phyloP scores from a whole-genome alignment of 1,140 invertebrate species.

The Ceratina japonica region DNA sequence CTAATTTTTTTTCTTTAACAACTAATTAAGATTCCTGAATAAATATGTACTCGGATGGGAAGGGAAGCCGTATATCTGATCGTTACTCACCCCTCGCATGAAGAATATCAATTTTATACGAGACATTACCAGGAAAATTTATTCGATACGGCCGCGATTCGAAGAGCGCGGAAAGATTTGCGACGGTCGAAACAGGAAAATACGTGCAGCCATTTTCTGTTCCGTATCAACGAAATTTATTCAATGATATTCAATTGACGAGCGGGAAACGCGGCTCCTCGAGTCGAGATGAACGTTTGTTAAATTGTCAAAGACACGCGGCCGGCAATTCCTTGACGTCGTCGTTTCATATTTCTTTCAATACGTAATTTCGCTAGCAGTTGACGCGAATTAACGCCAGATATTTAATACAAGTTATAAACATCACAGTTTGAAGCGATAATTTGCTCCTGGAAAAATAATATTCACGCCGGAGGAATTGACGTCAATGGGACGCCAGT shows the following conservation, averaged over 20 bases:
- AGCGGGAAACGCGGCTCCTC: neutral
- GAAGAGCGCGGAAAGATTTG: conserved; percentile 7
- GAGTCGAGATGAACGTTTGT: neutral
- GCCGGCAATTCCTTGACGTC: neutral
- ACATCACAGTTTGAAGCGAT: neutral
- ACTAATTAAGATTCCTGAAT: too few relatives aligned
- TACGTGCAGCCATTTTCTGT: conserved; percentile 8
- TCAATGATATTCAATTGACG: conserved; percentile 9
- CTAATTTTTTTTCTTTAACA: too few relatives aligned
- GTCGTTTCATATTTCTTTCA: neutral
- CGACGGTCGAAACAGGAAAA: neutral
- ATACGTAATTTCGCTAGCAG: too few relatives aligned
- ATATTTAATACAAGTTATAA: conserved; percentile 8
- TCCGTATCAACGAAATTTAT: conserved; percentile 16
- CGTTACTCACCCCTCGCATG: neutral
- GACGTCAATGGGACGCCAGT: neutral
- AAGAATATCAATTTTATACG: conserved; percentile 11
- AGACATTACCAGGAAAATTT: neutral
- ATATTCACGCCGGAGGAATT: neutral
- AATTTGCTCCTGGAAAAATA: neutral
- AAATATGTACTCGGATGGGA: neutral
- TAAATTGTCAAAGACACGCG: neutral
- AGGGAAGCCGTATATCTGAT: too few relatives aligned
- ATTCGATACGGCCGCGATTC: neutral
- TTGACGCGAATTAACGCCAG: neutral